Evolutionary conservation across 1,140 invertebrate species (phyloP).

Genomic region (Drusus annulatus): DNA sequence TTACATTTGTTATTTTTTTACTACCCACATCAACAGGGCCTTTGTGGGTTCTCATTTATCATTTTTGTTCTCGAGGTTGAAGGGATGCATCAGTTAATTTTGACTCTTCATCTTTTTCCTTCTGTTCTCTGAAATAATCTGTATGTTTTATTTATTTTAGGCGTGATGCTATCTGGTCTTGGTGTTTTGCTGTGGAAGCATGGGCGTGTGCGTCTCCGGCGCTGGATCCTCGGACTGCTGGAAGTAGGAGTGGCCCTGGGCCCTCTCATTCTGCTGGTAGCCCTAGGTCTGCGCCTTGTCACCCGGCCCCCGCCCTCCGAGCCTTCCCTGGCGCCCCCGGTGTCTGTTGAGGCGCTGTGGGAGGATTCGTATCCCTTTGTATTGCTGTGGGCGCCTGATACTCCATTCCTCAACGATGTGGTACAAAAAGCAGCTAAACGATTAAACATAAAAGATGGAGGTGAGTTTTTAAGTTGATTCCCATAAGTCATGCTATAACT

Average conservation of each 20-base stretch:
- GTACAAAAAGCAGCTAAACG: background rate
- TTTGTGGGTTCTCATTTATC: too few species aligned
- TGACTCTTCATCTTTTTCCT: too few species aligned
- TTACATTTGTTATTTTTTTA: too few species aligned
- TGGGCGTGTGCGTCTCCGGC: background rate
- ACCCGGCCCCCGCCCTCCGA: background rate
- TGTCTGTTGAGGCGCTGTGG: slow-evolving; percentile 1
- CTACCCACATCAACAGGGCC: too few species aligned
- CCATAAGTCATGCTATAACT: too few species aligned
- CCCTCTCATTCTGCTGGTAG: background rate
- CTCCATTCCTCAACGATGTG: background rate
- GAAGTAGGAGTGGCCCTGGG: background rate
- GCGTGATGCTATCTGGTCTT: background rate
- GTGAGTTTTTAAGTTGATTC: background rate
- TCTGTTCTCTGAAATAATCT: too few species aligned
- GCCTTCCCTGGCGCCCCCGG: background rate
- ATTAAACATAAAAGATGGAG: background rate
- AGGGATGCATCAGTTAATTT: too few species aligned
- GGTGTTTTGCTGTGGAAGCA: slow-evolving; percentile 40
- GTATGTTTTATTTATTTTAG: too few species aligned
- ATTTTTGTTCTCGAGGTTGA: too few species aligned
- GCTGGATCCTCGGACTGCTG: background rate
- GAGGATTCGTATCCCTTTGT: background rate
- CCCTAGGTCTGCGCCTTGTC: background rate
- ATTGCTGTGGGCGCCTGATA: background rate